Base-by-base conservation (phyloP, 2,888 invertebrate species). In the Ochropacha duplaris region DNA sequence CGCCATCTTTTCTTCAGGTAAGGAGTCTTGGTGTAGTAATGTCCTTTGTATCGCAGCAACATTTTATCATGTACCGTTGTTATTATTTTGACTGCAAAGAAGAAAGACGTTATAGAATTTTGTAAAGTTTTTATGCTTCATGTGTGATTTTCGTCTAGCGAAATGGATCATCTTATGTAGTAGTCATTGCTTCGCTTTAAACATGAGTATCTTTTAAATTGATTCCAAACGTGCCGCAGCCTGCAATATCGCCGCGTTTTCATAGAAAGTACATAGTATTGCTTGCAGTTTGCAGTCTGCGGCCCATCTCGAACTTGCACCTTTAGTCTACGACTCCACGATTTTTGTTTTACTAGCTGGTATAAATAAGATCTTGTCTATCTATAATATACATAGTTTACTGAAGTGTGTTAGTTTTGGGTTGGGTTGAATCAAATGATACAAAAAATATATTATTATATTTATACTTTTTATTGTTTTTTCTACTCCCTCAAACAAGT, bases 21-120 rank as follows among this genome's bases (percentile, higher is more conserved):
- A 0, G 86, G 84, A 2, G 79, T 70, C 58, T 78, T 80, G 1
- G 77, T 66, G 64, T 87, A 87, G 57, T 81, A 87, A 55, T 87
- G 81, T 0, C 83, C 81, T 61, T 81, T 79, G 64, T 87, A 86
- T 56, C 72, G 74, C 26, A 87, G 57, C 28, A 85, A 68, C 19
- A 82, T 66, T 59, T 76, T 81, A 54, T 84, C 72, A 5, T 78
- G 68, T 0, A 79, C 61, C 22, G 86, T 84, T 4, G 78, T 80
- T 60, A 83, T 74, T 0, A 83, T 54, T 67, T 72, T 61, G 3
- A 78, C 83, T 83, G 78, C 12, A 69, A 76, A 31, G 24, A 56
- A 58, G 59, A 56, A 16, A 14, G 1, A 14, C 2, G 0, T 12
- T 36, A 2, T 5, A 14, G 22, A 34, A 11, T 54, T 54, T 34